These are phyloP conservation scores for Escarpia spicata DNA, from an alignment of 2,888 invertebrate species.

Conservation along the genomic window DNA sequence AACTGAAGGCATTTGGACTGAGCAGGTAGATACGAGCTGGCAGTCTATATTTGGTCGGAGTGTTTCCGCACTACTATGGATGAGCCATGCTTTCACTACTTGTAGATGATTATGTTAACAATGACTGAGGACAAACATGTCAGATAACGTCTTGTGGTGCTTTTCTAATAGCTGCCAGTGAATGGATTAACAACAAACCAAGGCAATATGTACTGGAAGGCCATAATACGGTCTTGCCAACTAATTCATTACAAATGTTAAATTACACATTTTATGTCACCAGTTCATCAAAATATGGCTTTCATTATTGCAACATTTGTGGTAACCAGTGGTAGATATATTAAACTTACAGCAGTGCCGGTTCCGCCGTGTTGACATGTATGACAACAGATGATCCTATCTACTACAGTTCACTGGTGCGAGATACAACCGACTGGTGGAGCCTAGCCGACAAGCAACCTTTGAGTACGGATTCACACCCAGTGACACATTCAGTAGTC, in stretches of 20 bases:
- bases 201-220: neutral
- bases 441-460: slow-evolving; percentile 91
- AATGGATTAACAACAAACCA: neutral
- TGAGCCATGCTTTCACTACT: slow-evolving; percentile 9
- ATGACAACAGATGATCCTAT: neutral
- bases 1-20: neutral
- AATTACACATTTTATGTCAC: neutral
- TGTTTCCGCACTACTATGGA: neutral
- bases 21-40: neutral
- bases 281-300: neutral
- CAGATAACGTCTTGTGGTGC: neutral
- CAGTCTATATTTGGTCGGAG: neutral
- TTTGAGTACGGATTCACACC: slow-evolving; percentile 94
- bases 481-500: slow-evolving; percentile 94
- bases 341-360: too few relatives aligned
- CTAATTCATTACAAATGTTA: neutral
- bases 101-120: neutral
- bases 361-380: too few relatives aligned
- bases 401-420: slow-evolving; percentile 81
- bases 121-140: neutral
- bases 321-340: too few relatives aligned
- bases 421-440: slow-evolving; percentile 86
- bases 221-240: neutral
- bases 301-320: neutral
- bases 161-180: neutral